These are phyloP conservation scores for Dynastes hyllus DNA, from an alignment of 2,888 invertebrate species.

Conservation along the genomic window DNA sequence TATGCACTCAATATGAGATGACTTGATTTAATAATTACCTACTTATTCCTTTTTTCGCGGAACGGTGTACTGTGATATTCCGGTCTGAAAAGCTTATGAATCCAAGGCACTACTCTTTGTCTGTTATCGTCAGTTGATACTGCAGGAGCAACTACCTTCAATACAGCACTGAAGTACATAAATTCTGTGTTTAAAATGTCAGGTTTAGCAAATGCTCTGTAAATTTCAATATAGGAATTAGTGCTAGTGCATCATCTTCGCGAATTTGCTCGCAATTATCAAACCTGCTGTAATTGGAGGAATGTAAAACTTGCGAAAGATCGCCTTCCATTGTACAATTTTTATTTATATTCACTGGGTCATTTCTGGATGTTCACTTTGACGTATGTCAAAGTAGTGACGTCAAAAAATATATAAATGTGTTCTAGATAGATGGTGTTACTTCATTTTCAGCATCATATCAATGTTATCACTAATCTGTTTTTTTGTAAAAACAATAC, in stretches of 20 bases:
- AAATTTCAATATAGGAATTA: not conserved
- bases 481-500: too few species aligned
- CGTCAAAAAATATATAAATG: not conserved
- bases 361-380: slow-evolving; percentile 19
- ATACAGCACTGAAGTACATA: slow-evolving; percentile 71
- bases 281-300: slow-evolving; percentile 28
- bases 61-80: slow-evolving; percentile 71
- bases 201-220: slow-evolving; percentile 53
- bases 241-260: not conserved
- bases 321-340: slow-evolving; percentile 15
- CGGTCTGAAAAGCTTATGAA: slow-evolving; percentile 71
- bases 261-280: too few species aligned
- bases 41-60: slow-evolving; percentile 72
- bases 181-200: slow-evolving; percentile 72
- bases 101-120: slow-evolving; percentile 69
- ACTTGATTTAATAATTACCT: slow-evolving; percentile 42
- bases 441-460: too few species aligned
- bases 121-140: slow-evolving; percentile 67
- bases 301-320: slow-evolving; percentile 34
- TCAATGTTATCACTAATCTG: too few species aligned
- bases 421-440: too few species aligned
- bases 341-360: not conserved
- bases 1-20: not conserved
- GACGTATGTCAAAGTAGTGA: slow-evolving; percentile 17
- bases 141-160: slow-evolving; percentile 69